Conservation (phyloP, 2,797 vertebrate genomes). For the Onychomys leucogaster region DNA sequence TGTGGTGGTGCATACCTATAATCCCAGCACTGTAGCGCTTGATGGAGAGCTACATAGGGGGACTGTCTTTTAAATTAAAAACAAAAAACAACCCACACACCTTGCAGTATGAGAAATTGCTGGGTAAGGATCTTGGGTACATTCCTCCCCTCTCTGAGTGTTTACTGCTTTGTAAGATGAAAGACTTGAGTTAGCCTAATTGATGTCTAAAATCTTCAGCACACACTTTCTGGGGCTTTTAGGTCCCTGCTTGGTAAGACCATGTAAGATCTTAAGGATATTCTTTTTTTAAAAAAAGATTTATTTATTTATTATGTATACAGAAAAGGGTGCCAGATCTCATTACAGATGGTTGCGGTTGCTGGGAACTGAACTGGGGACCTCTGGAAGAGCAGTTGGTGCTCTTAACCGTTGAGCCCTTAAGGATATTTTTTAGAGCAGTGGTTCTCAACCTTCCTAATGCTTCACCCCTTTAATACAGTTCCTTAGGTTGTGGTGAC, state of each 20-base stretch:
- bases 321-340: no score
- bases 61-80: not conserved
- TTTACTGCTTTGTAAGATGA: slow-evolving; percentile 52
- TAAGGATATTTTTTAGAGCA: not conserved
- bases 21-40: not conserved
- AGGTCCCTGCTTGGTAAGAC: slow-evolving; percentile 21
- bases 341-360: no score
- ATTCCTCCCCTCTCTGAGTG: slow-evolving; percentile 2
- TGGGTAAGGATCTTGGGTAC: slow-evolving; percentile 24
- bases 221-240: not conserved
- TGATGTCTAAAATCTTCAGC: slow-evolving; percentile 33
- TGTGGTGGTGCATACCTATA: not conserved
- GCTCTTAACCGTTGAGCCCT: no score
- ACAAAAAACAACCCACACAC: not conserved
- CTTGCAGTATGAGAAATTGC: not conserved
- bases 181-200: not conserved
- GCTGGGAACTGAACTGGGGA: no score
- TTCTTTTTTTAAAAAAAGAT: no score
- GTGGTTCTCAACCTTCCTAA: not conserved
- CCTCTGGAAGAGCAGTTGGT: no score
- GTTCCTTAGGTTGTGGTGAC: not conserved
- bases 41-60: not conserved
- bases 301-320: no score
- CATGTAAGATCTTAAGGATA: slow-evolving; percentile 24
- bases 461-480: not conserved